Conservation (phyloP, 2,888 invertebrate species). For the Lydus trimaculatus region DNA sequence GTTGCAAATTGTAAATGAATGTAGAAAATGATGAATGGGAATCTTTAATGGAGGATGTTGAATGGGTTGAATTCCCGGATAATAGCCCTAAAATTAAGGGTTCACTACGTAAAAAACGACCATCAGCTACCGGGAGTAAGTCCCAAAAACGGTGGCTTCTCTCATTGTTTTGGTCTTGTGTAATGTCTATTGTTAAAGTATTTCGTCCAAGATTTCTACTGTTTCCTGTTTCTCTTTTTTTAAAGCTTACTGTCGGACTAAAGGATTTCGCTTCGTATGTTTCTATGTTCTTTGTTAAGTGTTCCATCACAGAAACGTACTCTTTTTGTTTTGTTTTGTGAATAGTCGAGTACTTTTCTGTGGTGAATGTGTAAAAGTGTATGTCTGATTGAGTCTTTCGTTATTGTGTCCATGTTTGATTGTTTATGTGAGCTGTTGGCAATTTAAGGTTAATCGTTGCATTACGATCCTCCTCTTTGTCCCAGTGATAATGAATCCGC, state of each 20-base stretch:
- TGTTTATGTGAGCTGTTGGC: slow-evolving; percentile 29
- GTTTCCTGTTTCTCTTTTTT: neutral
- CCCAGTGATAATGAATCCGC: slow-evolving; percentile 83
- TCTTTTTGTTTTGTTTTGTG: neutral
- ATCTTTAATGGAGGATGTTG: slow-evolving; percentile 40
- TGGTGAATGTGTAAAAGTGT: slow-evolving; percentile 7
- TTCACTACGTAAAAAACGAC: slow-evolving; percentile 42
- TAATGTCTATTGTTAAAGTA: neutral
- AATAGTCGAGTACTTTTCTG: neutral
- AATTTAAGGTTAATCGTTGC: slow-evolving; percentile 22
- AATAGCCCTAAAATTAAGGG: slow-evolving; percentile 37
- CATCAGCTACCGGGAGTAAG: slow-evolving; percentile 50
- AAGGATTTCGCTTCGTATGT: neutral
- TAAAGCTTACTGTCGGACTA: neutral
- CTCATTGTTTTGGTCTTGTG: neutral
- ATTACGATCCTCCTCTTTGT: slow-evolving; percentile 45
- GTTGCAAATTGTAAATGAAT: slow-evolving; percentile 16
- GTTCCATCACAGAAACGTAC: neutral
- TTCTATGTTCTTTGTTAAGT: neutral
- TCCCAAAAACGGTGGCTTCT: slow-evolving; percentile 26
- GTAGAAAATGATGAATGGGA: slow-evolving; percentile 32
- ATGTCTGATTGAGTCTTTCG: slow-evolving; percentile 20
- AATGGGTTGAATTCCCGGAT: slow-evolving; percentile 42
- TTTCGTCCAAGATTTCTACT: neutral
- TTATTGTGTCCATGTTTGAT: slow-evolving; percentile 10